These are phyloP conservation scores for Octonoba sinensis DNA, from an alignment of 2,888 invertebrate genomes.

Conservation along the genomic window DNA sequence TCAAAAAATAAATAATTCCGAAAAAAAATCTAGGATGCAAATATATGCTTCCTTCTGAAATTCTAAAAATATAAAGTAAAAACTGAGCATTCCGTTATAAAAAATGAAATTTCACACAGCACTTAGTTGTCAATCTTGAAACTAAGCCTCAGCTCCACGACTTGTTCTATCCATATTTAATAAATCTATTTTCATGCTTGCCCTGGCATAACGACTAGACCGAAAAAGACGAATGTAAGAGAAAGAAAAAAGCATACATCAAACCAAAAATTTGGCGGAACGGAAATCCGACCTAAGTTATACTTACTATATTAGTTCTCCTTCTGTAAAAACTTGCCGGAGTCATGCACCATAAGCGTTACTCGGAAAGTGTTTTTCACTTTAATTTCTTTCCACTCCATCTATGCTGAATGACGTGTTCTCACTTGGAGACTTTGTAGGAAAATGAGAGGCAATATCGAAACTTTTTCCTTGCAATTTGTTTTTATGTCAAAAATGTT, in stretches of 20 bases:
- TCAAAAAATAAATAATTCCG: too few species aligned
- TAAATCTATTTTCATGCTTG: constrained; percentile 59
- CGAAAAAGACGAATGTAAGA: neutral
- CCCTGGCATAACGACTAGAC: constrained; percentile 45
- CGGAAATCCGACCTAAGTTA: constrained; percentile 42
- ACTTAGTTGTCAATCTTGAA: constrained; percentile 14
- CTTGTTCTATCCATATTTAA: constrained; percentile 61
- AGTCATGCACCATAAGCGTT: constrained; percentile 6
- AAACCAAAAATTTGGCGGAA: constrained; percentile 46
- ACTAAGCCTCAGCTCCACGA: constrained; percentile 36
- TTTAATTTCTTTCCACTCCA: constrained; percentile 19
- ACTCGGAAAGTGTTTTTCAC: constrained; percentile 1
- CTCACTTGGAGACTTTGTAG: neutral
- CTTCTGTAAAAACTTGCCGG: neutral
- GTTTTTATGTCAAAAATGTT: too few species aligned
- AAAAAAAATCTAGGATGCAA: too few species aligned
- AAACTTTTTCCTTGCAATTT: too few species aligned
- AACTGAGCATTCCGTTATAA: too few species aligned
- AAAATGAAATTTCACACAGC: constrained; percentile 11
- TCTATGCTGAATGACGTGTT: constrained; percentile 7
- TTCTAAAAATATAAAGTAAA: too few species aligned
- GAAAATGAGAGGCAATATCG: too few species aligned
- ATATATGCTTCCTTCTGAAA: too few species aligned
- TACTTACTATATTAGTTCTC: constrained; percentile 40
- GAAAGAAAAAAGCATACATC: constrained; percentile 15